Percentiles rank a stretch among this genome's conserved stretches.
These are phyloP conservation scores for Gobiocypris rarus DNA, from an alignment of 2,113 vertebrate genomes.

Conservation along the genomic window DNA sequence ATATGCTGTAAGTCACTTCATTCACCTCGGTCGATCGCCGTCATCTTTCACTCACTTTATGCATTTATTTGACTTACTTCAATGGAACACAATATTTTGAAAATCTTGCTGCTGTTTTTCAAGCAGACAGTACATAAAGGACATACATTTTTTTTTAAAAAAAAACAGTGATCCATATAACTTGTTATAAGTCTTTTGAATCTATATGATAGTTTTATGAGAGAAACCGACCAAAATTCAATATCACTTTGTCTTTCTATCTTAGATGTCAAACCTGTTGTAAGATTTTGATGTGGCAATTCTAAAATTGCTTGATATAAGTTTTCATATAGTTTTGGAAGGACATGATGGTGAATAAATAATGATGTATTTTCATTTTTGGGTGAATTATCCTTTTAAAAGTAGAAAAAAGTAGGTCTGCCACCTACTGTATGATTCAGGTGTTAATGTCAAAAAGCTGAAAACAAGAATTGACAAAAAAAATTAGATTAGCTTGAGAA, in stretches of 20 bases:
- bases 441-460: not conserved
- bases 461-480: not conserved
- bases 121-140: too few relatives aligned
- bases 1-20: slow-evolving; percentile 87
- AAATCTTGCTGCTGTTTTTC: too few relatives aligned
- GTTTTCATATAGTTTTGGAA: not conserved
- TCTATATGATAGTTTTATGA: not conserved
- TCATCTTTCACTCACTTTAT: not conserved
- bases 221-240: not conserved
- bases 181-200: too few relatives aligned
- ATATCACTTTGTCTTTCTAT: not conserved
- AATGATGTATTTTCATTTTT: not conserved
- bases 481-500: not conserved
- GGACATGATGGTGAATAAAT: not conserved
- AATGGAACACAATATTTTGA: not conserved
- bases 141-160: too few relatives aligned
- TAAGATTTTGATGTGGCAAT: not conserved
- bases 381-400: not conserved
- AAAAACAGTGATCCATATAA: not conserved
- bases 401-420: slow-evolving; percentile 14
- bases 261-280: not conserved
- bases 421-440: not conserved
- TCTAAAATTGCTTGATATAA: not conserved
- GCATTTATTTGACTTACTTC: too few relatives aligned
- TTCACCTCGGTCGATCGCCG: not conserved